A percentile compares a stretch with the other conserved stretches of the same genome.
Evolutionary conservation across 2,113 vertebrate species (phyloP).

Genomic region (Turdus rufiventris): DNA sequence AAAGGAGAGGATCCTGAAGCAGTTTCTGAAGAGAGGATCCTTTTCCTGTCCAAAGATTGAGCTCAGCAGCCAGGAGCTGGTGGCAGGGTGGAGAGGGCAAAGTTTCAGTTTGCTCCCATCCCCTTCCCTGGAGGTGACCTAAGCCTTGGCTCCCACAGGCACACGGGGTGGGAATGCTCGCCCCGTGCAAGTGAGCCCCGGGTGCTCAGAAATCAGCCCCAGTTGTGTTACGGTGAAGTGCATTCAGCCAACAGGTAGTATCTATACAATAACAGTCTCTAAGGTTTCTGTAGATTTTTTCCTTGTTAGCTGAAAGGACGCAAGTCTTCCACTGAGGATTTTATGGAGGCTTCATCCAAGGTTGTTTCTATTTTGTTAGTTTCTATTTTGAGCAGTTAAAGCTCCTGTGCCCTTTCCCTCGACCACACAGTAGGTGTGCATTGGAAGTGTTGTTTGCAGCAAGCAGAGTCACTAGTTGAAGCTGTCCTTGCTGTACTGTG

Average conservation of each 20-base stretch:
- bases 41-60: constrained; percentile 46
- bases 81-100: not conserved
- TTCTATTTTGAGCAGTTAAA: constrained; percentile 57
- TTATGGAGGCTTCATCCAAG: constrained; percentile 74
- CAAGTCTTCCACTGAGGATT: constrained; percentile 82
- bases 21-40: constrained; percentile 40
- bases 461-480: not conserved
- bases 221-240: constrained; percentile 62
- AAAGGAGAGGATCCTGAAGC: constrained; percentile 47
- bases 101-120: not conserved
- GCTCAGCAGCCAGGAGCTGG: not conserved
- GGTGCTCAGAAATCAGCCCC: not conserved
- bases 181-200: not conserved
- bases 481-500: not conserved
- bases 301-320: constrained; percentile 78
- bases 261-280: constrained; percentile 60
- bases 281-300: constrained; percentile 66
- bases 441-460: constrained; percentile 68
- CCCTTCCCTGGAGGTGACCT: not conserved
- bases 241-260: constrained; percentile 73
- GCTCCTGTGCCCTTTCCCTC: constrained; percentile 71
- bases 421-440: constrained; percentile 54
- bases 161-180: not conserved
- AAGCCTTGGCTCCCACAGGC: not conserved
- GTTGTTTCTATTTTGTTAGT: constrained; percentile 49